Base-by-base conservation (phyloP, 35 echinoderm and acorn worm species). In the Apostichopus japonicus region DNA sequence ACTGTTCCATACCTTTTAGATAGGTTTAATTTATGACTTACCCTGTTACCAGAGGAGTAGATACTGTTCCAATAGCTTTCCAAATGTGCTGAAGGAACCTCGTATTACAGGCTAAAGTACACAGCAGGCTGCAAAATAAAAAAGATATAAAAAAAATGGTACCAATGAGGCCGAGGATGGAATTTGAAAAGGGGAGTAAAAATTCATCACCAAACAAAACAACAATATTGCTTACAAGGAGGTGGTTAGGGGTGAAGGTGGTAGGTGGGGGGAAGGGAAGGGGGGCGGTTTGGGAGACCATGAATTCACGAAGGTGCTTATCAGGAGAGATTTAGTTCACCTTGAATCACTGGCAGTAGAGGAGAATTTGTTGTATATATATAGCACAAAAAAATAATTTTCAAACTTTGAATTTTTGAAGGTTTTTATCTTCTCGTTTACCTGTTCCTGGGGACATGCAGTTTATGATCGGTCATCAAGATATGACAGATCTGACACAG, bases 51-150 rank as follows among this genome's bases (percentile, higher is more conserved):
- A 44, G 33, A 44, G 33, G 33, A 44, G 33, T 44, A 44, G 33
- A 44, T 44, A 44, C 33, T 44, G 33, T 83, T 84, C 65, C 88
- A 25, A 96, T 56, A 24, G 92, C 92, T 54, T 91, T 54, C 97
- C 97, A 98, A 10, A 98, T 63, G 81, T 96, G 94, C 57, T 95
- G 94, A n/a, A 98, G 82, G 61, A 98, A 98, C 24, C 58, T 55
- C 54, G 94, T 87, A 87, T 95, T 94, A 57, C 95, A 94, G 63
- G 97, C 97, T 70, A 98, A 86, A 57, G 93, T 93, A 87, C 93
- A 95, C 15, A 98, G 82, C 55, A 98, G 92, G n/a, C 97, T 98
- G 77, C 4, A 57, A 33, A 93, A 16, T 65, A 33, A 96, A 65
- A 87, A 17, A 93, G 22, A 5, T 25, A 63, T 33, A 88, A 80